These are phyloP conservation scores for Macrotrachela quadricornifera DNA, from an alignment of 1,140 invertebrate genomes.

Conservation along the genomic window DNA sequence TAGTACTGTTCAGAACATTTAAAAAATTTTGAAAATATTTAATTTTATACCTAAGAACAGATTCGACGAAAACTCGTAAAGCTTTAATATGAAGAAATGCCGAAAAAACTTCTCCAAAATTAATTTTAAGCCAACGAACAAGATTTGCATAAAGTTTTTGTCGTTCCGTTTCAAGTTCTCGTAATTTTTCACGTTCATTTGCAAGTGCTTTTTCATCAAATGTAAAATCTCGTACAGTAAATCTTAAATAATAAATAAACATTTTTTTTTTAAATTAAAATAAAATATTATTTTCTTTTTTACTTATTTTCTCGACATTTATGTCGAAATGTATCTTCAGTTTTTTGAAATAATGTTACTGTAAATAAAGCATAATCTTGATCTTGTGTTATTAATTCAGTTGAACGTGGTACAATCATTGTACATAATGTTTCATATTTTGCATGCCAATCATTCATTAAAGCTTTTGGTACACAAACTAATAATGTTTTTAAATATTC, in stretches of 20 bases:
- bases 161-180: constrained; percentile 77
- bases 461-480: constrained; percentile 81
- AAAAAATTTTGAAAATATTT: too few relatives aligned
- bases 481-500: constrained; percentile 90
- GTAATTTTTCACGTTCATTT: constrained; percentile 88
- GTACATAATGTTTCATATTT: constrained; percentile 82
- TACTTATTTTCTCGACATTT: constrained; percentile 86
- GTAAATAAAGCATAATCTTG: constrained; percentile 3
- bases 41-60: constrained; percentile 59
- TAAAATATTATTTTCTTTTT: constrained; percentile 14
- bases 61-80: constrained; percentile 89
- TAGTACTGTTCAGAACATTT: too few relatives aligned
- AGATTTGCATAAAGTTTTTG: constrained; percentile 34
- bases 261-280: too few relatives aligned
- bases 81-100: constrained; percentile 98
- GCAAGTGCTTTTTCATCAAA: constrained; percentile 91
- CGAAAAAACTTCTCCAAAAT: constrained; percentile 95
- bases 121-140: constrained; percentile 92
- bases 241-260: constrained; percentile 32
- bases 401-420: constrained; percentile 90
- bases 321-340: constrained; percentile 84
- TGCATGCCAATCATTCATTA: constrained; percentile 52
- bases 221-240: constrained; percentile 67
- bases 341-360: constrained; percentile 74
- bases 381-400: constrained; percentile 38